Conservation (phyloP, 2,888 invertebrate genomes). For the Nasonovia ribisnigri region DNA sequence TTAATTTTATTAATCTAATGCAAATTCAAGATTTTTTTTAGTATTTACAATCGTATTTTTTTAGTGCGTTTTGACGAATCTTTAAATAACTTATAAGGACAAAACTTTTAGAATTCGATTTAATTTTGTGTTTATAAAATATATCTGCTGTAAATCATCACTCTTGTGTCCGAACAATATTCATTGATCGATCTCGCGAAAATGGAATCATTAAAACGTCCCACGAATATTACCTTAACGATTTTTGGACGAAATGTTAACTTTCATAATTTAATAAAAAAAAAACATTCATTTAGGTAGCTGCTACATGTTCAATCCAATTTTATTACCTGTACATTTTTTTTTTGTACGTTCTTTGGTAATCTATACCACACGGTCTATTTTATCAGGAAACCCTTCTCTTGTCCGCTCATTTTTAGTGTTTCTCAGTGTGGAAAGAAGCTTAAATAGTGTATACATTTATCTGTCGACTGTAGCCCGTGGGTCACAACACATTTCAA, state of each 20-base stretch:
- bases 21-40: not conserved
- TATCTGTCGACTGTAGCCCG: constrained; percentile 49
- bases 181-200: not conserved
- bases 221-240: not conserved
- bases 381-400: constrained; percentile 63
- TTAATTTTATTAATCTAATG: not conserved
- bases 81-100: not conserved
- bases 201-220: not conserved
- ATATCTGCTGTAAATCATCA: not conserved
- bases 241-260: not conserved
- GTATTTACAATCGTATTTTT: not conserved
- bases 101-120: not conserved
- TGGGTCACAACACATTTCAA: constrained; percentile 19
- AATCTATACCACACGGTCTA: constrained; percentile 41
- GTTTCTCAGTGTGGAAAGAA: constrained; percentile 59
- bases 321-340: constrained; percentile 22
- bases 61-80: not conserved
- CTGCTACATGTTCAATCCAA: not conserved
- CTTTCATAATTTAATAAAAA: not conserved
- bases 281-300: not conserved
- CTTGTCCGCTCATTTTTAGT: constrained; percentile 60
- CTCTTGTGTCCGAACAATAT: not conserved
- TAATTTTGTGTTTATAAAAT: not conserved
- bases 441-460: constrained; percentile 60
- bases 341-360: constrained; percentile 27